phyloP scores from a whole-genome alignment of 2,888 invertebrate genomes.

The Piscicola geometra region DNA sequence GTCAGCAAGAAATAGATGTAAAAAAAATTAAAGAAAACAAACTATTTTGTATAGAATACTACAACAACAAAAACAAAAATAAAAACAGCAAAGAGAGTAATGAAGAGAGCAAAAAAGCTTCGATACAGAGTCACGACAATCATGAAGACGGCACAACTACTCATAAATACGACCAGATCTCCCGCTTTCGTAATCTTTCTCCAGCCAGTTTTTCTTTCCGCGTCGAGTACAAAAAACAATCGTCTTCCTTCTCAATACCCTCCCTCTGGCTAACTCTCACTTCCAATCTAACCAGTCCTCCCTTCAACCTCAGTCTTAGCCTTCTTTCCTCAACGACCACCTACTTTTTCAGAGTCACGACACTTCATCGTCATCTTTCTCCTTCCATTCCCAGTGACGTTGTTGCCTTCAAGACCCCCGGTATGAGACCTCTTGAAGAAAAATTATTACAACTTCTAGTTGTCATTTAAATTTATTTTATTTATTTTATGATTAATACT shows the following conservation, averaged over 20 bases:
- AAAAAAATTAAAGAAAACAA: no score
- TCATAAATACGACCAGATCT: not conserved
- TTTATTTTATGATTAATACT: no score
- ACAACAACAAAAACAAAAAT: not conserved
- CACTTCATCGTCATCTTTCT: not conserved
- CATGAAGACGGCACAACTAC: no score
- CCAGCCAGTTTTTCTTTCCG: not conserved
- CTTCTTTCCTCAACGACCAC: not conserved
- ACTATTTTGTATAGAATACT: not conserved
- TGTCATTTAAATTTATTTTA: not conserved
- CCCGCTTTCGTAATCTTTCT: not conserved
- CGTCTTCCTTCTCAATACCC: not conserved
- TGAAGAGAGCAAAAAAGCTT: not conserved
- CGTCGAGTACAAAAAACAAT: not conserved
- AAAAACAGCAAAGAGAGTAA: not conserved
- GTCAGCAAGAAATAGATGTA: no score
- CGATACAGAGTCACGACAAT: not conserved
- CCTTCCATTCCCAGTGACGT: conserved; percentile 6
- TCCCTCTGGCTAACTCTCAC: not conserved
- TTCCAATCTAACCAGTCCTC: not conserved
- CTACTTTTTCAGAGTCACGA: conserved; percentile 4
- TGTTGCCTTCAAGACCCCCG: not conserved
- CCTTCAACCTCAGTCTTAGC: not conserved
- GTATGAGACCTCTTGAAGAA: not conserved
- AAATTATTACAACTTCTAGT: no score